Evolutionary conservation across 2,797 vertebrate genomes (phyloP), one percentile per base, ranked within the genome.

Genomic region (Alfaro cultratus): DNA sequence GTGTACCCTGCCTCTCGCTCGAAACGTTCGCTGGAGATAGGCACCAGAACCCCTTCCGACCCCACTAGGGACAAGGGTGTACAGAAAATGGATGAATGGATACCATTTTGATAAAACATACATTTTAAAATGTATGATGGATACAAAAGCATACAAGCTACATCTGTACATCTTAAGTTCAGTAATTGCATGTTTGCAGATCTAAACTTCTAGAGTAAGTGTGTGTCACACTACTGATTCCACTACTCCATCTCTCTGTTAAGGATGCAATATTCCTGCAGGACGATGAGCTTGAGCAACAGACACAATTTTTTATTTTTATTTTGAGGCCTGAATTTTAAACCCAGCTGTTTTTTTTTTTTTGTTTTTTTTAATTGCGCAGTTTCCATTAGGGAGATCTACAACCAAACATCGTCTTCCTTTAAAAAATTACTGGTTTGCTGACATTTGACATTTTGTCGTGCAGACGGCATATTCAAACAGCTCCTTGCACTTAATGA

Each of bases 401-500:
- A 39, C 70, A 49, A 47, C 23, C 73, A 15, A 13, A n/a, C 68
- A 73, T 57, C 16, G 16, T 74, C 16, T 77, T 74, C 76, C 75
- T 51, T 55, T 1, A 5, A 75, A 16, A 55, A 74, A 64, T 23
- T 16, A 0, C 43, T 75, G 23, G 36, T 53, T 53, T 53, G 8
- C 9, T 53, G 51, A 26, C 9, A 53, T 75, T 87, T 83, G 74
- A 51, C 76, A 55, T 21, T 74, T 41, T 53, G 43, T 79, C 47
- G 57, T 74, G 57, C 79, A 74, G 74, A 77, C 80, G 67, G 9
- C 53, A 36, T 83, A 86, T 80, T 80, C 86, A 71, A 86, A 78
- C 77, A 8, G 74, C 73, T 77, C 77, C 78, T 81, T 78, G 62
- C 85, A 87, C 86, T 79, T 80, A 78, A 81, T 45, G 77, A 90